Evolutionary conservation across 2,888 invertebrate species (phyloP), one percentile per base, ranked within the genome.

Genomic region (Ectemnius continuus): DNA sequence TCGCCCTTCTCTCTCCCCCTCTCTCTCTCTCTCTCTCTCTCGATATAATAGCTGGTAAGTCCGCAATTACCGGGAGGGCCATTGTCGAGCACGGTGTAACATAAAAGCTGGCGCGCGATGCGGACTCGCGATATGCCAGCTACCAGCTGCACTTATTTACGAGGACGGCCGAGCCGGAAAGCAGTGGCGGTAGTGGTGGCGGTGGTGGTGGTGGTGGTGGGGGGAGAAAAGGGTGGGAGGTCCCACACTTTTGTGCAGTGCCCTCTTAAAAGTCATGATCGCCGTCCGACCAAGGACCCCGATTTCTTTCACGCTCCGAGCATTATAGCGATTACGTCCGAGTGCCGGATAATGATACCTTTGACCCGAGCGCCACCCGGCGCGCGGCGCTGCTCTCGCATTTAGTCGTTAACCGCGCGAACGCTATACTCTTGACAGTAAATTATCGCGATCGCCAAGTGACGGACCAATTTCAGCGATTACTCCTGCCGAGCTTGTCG

Each of bases 41-140:
- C 36, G 64, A 60, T 68, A 68, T 59, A 68, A 58, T 66, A 58
- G 73, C 80, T 72, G 66, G 80, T 72, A 78, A 76, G 67, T 76
- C 71, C 73, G 68, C 69, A 81, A 81, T 81, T 77, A 79, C 70
- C 52, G 52, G 67, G 23, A 67, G 66, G 62, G 73, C 70, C 68
- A 67, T 72, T 68, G 67, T 66, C 58, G 62, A 66, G 71, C 61
- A 45, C 61, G 73, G 56, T 67, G 70, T 70, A 78, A 75, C 75
- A 47, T 67, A 62, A 79, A 71, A 73, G 76, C 74, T 67, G 67
- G 70, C 74, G 67, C 67, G 59, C 56, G 75, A 75, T 67, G 70
- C 66, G 73, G 65, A 72, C 64, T 70, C 66, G 66, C 64, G 81
- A 81, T 75, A 79, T 36, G 61, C 62, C 48, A 48, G 56, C 36